Evolutionary conservation across 2,113 vertebrate species (phyloP).

Genomic region (Loxodonta africana): DNA sequence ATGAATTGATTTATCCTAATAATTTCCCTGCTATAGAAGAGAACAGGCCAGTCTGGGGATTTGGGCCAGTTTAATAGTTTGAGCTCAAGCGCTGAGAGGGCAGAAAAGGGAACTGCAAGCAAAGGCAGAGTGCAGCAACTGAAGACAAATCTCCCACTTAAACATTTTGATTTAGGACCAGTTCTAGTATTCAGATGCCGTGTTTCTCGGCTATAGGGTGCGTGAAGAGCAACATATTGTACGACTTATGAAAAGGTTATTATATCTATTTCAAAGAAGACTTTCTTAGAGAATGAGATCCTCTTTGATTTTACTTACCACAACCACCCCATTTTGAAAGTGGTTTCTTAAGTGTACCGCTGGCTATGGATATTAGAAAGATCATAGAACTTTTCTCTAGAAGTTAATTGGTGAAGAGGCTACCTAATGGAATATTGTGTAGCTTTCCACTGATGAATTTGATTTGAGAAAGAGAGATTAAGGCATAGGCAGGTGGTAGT

Average conservation of each 20-base stretch:
- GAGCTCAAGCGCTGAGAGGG: background rate
- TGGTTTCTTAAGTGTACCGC: background rate
- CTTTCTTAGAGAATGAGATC: background rate
- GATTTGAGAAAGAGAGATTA: background rate
- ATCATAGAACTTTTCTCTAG: background rate
- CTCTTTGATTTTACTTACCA: background rate
- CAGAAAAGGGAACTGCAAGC: background rate
- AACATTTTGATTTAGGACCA: background rate
- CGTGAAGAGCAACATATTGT: background rate
- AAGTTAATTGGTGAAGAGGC: background rate
- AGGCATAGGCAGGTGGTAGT: background rate
- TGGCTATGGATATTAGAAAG: background rate
- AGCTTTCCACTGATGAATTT: background rate
- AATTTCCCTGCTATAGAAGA: background rate
- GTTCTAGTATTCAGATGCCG: background rate
- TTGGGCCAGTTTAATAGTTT: background rate
- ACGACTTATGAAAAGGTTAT: background rate
- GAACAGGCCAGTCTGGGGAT: background rate
- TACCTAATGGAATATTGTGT: background rate
- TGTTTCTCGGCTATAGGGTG: background rate
- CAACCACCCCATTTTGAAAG: background rate
- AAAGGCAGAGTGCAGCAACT: background rate
- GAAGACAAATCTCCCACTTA: background rate
- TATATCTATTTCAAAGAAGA: background rate
- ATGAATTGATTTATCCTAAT: constrained; percentile 53